These are phyloP conservation scores for Heliconius aoede DNA, from an alignment of 2,888 invertebrate species.

Conservation along the genomic window DNA sequence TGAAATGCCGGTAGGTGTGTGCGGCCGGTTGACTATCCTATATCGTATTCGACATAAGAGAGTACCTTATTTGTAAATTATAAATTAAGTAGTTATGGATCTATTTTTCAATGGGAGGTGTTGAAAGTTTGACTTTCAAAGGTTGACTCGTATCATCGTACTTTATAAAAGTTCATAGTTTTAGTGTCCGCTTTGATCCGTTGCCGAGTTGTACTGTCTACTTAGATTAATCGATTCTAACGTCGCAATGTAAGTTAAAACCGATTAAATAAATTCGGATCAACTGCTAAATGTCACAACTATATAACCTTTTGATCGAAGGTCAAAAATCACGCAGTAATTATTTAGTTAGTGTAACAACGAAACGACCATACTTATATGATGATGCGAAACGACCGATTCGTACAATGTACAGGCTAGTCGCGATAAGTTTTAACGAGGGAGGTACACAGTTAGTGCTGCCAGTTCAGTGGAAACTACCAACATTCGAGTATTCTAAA, in stretches of 20 bases:
- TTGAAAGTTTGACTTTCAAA: conserved; percentile 81
- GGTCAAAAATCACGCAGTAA: conserved; percentile 25
- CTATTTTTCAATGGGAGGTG: conserved; percentile 77
- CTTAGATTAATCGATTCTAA: neutral
- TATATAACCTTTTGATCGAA: conserved; percentile 19
- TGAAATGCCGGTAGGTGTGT: conserved; percentile 73
- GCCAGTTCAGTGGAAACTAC: conserved; percentile 7
- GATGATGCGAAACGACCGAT: conserved; percentile 52
- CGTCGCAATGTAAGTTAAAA: neutral
- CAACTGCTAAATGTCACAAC: conserved; percentile 6
- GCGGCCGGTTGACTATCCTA: conserved; percentile 72
- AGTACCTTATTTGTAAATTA: conserved; percentile 82
- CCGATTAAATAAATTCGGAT: conserved; percentile 11
- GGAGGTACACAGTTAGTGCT: conserved; percentile 52
- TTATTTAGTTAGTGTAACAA: conserved; percentile 37
- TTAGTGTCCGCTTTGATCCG: conserved; percentile 17
- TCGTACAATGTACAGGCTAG: conserved; percentile 80
- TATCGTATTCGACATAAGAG: conserved; percentile 76
- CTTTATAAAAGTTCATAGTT: conserved; percentile 37
- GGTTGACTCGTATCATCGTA: conserved; percentile 52
- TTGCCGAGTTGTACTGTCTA: conserved; percentile 3
- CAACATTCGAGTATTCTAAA: conserved; percentile 16
- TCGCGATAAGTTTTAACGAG: conserved; percentile 60
- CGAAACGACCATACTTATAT: conserved; percentile 44
- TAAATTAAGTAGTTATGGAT: conserved; percentile 82